phyloP scores from a whole-genome alignment of 1,140 invertebrate genomes.

The Notospermus geniculatus region DNA sequence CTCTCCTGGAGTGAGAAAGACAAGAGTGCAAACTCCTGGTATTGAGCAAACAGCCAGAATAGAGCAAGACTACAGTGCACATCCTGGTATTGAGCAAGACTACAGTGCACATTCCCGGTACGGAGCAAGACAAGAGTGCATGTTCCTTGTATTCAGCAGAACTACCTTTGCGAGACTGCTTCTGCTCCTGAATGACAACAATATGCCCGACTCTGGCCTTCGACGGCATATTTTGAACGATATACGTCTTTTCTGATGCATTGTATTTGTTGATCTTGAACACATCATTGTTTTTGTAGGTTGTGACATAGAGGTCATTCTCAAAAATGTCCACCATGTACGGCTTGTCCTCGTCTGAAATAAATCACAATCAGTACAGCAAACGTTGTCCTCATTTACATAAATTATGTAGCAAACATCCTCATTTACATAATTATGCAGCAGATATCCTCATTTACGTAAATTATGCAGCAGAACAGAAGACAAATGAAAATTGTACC shows the following conservation, averaged over 20 bases:
- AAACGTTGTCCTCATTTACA: too few species aligned
- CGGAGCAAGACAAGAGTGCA: too few species aligned
- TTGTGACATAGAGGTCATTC: slow-evolving; percentile 68
- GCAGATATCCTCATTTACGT: neutral
- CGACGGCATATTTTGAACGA: slow-evolving; percentile 38
- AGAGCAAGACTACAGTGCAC: too few species aligned
- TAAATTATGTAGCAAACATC: neutral
- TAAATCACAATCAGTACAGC: too few species aligned
- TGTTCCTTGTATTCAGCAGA: too few species aligned
- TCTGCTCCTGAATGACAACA: slow-evolving; percentile 67
- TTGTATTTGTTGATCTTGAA: slow-evolving; percentile 73
- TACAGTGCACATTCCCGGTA: too few species aligned
- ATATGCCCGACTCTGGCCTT: slow-evolving; percentile 62
- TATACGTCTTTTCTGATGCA: slow-evolving; percentile 36
- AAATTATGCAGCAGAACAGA: neutral
- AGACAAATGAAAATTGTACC: too few species aligned
- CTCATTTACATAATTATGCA: too few species aligned
- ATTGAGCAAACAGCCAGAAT: too few species aligned
- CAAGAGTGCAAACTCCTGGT: too few species aligned
- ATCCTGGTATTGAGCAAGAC: too few species aligned
- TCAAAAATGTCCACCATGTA: slow-evolving; percentile 74
- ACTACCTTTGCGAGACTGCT: slow-evolving; percentile 62
- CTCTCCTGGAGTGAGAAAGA: too few species aligned
- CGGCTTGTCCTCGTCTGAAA: slow-evolving; percentile 59
- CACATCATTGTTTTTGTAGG: slow-evolving; percentile 65